phyloP scores from a whole-genome alignment of 2,888 invertebrate species.

The Campopleginae sp. region DNA sequence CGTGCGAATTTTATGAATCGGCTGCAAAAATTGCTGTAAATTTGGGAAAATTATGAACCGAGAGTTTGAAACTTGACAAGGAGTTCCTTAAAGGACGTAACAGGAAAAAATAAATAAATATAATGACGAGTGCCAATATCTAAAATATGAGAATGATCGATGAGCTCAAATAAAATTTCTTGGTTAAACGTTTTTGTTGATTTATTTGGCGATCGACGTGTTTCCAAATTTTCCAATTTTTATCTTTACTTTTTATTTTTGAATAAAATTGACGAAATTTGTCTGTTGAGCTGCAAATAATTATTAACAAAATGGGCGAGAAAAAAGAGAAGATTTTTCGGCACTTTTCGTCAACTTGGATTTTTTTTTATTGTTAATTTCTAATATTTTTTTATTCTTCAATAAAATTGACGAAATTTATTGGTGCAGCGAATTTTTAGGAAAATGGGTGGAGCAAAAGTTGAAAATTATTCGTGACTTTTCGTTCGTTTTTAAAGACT shows the following conservation, averaged over 20 bases:
- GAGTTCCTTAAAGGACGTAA: neutral
- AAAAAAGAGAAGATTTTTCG: neutral
- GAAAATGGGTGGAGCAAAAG: neutral
- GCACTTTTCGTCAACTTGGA: neutral
- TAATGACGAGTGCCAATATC: neutral
- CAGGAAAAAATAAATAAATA: no score
- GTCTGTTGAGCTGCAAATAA: slow-evolving; percentile 1
- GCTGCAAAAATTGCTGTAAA: no score
- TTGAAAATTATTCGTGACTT: neutral
- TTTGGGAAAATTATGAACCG: neutral
- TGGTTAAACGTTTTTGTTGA: neutral
- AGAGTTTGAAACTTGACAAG: slow-evolving; percentile 9
- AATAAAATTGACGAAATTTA: no score
- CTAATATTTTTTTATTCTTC: no score
- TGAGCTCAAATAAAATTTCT: neutral
- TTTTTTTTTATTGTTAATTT: no score
- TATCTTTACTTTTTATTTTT: no score
- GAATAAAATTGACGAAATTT: neutral
- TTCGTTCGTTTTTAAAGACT: slow-evolving; percentile 12
- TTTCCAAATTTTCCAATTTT: neutral
- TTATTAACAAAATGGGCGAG: neutral
- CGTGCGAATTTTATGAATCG: neutral
- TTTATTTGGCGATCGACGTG: neutral
- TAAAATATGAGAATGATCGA: neutral
- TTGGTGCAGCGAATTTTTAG: no score